These are phyloP conservation scores for Augochlora pura DNA, from an alignment of 1,140 invertebrate genomes.

Conservation along the genomic window DNA sequence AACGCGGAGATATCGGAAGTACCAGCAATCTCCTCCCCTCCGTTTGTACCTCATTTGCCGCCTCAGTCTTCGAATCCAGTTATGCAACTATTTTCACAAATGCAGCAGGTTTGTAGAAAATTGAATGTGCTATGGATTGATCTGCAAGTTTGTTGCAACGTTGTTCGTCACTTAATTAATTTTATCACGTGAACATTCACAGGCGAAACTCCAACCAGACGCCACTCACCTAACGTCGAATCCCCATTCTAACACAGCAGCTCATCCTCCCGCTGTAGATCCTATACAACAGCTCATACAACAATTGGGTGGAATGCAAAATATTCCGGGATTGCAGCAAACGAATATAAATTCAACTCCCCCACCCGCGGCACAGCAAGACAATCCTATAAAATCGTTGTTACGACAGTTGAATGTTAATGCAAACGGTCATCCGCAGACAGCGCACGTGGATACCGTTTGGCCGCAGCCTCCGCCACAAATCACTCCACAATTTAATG, in stretches of 20 bases:
- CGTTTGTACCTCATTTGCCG: slow-evolving; percentile 68
- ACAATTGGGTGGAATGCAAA: slow-evolving; percentile 79
- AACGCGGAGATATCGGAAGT: slow-evolving; percentile 79
- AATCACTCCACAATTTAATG: slow-evolving; percentile 72
- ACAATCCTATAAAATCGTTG: slow-evolving; percentile 80
- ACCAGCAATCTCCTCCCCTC: slow-evolving; percentile 68
- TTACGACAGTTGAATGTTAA: slow-evolving; percentile 79
- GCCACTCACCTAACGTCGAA: slow-evolving; percentile 68
- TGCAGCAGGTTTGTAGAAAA: slow-evolving; percentile 79
- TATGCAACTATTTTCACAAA: slow-evolving; percentile 82
- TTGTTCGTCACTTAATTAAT: not conserved
- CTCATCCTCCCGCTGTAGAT: slow-evolving; percentile 72
- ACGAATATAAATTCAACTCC: slow-evolving; percentile 63
- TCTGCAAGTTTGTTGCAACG: not conserved
- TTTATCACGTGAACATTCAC: slow-evolving; percentile 26
- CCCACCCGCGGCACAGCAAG: slow-evolving; percentile 66
- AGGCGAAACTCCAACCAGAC: slow-evolving; percentile 77
- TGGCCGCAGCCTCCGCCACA: slow-evolving; percentile 75
- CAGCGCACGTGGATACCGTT: slow-evolving; percentile 73
- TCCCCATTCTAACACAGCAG: slow-evolving; percentile 64
- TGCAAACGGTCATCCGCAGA: slow-evolving; percentile 69
- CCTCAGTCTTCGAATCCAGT: slow-evolving; percentile 79
- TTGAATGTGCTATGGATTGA: not conserved
- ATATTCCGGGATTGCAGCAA: slow-evolving; percentile 75
- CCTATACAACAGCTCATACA: slow-evolving; percentile 81